These are phyloP conservation scores for Camarhynchus parvulus DNA, from an alignment of 2,113 vertebrate species.

Conservation along the genomic window DNA sequence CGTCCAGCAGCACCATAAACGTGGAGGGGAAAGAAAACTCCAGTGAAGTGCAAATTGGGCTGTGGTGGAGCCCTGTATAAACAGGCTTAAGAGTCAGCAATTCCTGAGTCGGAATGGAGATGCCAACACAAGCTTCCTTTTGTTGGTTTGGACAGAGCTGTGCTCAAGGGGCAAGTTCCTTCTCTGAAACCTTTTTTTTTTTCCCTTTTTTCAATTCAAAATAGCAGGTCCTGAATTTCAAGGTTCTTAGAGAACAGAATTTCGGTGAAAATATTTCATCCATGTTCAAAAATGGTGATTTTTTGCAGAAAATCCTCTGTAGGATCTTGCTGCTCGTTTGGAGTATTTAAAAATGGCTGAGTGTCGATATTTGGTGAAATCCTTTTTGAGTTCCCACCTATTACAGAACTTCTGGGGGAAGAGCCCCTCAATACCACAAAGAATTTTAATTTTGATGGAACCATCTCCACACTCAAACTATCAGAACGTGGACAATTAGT, in stretches of 20 bases:
- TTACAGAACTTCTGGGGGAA: background rate
- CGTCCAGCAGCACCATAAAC: conserved; percentile 6
- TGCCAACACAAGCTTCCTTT: conserved; percentile 67
- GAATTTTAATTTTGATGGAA: rapidly evolving
- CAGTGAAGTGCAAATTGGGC: conserved; percentile 65
- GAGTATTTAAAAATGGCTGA: background rate
- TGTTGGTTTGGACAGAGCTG: conserved; percentile 51
- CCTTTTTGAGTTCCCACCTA: background rate
- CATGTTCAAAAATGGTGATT: background rate
- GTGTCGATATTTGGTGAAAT: background rate
- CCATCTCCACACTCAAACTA: background rate
- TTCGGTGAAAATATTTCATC: background rate
- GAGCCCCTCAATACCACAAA: rapidly evolving
- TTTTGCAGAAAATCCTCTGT: background rate
- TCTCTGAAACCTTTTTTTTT: background rate
- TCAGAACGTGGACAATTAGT: background rate
- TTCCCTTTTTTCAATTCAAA: background rate
- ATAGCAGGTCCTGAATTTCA: background rate
- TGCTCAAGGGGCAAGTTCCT: background rate
- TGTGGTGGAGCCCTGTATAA: conserved; percentile 59
- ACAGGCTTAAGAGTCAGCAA: conserved; percentile 69
- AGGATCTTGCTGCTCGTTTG: rapidly evolving
- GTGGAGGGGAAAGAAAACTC: background rate
- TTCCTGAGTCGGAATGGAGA: conserved; percentile 46
- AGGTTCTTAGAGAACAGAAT: background rate